phyloP scores from a whole-genome alignment of 2,888 invertebrate species.

The Hypomecis punctinalis region DNA sequence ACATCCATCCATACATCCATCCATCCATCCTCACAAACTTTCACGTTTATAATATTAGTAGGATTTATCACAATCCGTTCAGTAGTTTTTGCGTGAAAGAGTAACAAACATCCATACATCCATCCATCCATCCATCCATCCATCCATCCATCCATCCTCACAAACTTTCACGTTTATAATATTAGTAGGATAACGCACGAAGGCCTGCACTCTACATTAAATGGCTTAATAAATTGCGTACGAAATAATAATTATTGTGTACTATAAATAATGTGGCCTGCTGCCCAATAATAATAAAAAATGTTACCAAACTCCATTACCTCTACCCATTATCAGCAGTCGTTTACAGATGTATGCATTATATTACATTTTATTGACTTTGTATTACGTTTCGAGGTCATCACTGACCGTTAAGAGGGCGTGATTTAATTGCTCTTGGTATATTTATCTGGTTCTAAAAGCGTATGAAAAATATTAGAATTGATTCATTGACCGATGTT shows the following conservation, averaged over 20 bases:
- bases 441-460: neutral
- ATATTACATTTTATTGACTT: constrained; percentile 21
- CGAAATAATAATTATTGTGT: neutral
- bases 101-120: too few species aligned
- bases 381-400: constrained; percentile 16
- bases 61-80: too few species aligned
- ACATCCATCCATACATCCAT: too few species aligned
- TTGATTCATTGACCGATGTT: neutral
- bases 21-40: too few species aligned
- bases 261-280: neutral
- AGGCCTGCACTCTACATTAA: too few species aligned
- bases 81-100: too few species aligned
- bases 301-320: constrained; percentile 1
- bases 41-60: too few species aligned
- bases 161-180: too few species aligned
- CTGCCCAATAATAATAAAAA: neutral
- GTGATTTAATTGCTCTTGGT: neutral
- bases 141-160: too few species aligned
- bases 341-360: constrained; percentile 11
- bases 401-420: neutral
- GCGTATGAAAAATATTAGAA: neutral
- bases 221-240: too few species aligned
- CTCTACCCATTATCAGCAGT: constrained; percentile 7
- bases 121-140: too few species aligned
- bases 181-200: too few species aligned